These are phyloP conservation scores for Gymnorhina tibicen DNA, from an alignment of 2,113 vertebrate species.

Conservation along the genomic window DNA sequence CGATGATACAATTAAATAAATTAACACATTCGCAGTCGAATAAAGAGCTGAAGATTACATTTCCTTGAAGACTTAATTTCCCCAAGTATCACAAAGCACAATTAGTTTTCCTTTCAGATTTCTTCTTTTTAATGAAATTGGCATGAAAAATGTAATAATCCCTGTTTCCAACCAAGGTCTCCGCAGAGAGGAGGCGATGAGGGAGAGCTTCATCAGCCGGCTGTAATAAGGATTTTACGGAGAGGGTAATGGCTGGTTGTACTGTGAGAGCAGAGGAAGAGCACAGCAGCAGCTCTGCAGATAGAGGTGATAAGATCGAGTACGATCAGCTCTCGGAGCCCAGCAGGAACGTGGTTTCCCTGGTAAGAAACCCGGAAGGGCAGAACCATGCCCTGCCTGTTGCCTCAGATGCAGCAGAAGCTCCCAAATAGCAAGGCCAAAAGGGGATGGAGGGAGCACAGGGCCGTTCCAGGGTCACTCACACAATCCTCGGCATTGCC, in stretches of 20 bases:
- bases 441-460: not conserved
- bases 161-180: not conserved
- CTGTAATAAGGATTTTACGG: not conserved
- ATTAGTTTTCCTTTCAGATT: slow-evolving; percentile 40
- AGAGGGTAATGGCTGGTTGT: not conserved
- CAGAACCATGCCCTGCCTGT: not conserved
- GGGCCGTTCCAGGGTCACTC: rapidly evolving
- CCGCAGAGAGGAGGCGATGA: not conserved
- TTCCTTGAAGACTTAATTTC: slow-evolving; percentile 62
- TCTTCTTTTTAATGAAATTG: slow-evolving; percentile 32
- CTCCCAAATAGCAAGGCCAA: not conserved
- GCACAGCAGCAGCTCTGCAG: not conserved
- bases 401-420: not conserved
- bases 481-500: rapidly evolving
- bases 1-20: slow-evolving; percentile 50
- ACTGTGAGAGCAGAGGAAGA: not conserved
- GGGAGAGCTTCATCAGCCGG: not conserved
- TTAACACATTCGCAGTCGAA: slow-evolving; percentile 33
- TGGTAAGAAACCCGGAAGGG: not conserved
- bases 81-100: slow-evolving; percentile 35
- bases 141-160: slow-evolving; percentile 9
- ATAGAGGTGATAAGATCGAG: rapidly evolving
- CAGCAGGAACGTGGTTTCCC: rapidly evolving
- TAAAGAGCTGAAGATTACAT: slow-evolving; percentile 53
- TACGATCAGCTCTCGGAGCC: rapidly evolving